These are phyloP conservation scores for Drosophila mettleri DNA, from an alignment of 2,888 invertebrate genomes.

Conservation along the genomic window DNA sequence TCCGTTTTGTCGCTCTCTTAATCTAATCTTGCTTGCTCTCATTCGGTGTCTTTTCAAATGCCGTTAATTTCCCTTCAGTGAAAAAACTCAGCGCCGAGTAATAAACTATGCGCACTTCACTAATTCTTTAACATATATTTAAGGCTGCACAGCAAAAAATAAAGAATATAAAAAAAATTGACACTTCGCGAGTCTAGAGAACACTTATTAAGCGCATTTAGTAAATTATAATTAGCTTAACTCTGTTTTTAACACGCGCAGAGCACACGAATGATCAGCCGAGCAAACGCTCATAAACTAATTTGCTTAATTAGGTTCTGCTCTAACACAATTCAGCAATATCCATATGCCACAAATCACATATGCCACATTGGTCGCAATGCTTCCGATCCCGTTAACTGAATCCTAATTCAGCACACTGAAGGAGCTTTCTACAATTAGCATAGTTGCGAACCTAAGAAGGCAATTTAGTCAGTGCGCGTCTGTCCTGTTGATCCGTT, in stretches of 20 bases:
- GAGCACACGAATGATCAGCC: background rate
- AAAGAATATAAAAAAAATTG: background rate
- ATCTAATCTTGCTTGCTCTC: background rate
- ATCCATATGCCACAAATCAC: background rate
- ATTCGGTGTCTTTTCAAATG: background rate
- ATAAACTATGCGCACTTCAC: background rate
- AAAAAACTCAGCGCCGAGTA: background rate
- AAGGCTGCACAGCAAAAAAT: background rate
- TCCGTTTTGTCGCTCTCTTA: background rate
- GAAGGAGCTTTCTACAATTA: constrained; percentile 1
- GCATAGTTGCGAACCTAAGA: background rate
- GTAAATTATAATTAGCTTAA: no score
- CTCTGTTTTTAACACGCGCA: background rate
- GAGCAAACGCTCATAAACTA: background rate
- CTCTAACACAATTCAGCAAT: background rate
- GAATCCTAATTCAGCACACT: background rate
- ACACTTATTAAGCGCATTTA: background rate
- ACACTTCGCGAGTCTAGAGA: background rate
- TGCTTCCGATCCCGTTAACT: constrained; percentile 5
- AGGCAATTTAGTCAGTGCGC: background rate
- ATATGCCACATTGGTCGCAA: background rate
- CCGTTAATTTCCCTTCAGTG: background rate
- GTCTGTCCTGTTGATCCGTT: background rate
- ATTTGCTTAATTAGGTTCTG: background rate
- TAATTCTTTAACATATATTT: background rate